phyloP scores from a whole-genome alignment of 2,888 invertebrate species.

The Volucella inanis region DNA sequence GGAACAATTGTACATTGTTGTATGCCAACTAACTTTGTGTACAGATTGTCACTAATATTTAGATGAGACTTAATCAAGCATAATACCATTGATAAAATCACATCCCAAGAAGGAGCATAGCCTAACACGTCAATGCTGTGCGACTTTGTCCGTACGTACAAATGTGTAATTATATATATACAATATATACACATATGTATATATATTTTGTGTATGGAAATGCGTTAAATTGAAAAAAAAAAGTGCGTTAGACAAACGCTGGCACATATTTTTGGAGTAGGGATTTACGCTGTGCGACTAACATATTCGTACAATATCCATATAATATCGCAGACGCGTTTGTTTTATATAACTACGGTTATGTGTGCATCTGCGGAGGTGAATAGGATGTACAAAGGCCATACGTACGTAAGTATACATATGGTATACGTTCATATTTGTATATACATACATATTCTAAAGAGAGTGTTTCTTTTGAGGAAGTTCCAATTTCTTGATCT shows the following conservation, averaged over 20 bases:
- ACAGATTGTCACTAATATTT: slow-evolving; percentile 73
- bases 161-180: background rate
- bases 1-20: slow-evolving; percentile 69
- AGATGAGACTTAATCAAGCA: slow-evolving; percentile 73
- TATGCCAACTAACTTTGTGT: slow-evolving; percentile 65
- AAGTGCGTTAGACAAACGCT: slow-evolving; percentile 4
- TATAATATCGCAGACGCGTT: no score
- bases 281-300: no score
- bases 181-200: background rate
- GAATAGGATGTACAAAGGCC: no score
- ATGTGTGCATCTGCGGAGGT: no score
- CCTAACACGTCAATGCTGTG: slow-evolving; percentile 67
- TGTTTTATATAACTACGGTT: no score
- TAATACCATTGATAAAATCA: slow-evolving; percentile 69
- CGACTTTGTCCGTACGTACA: slow-evolving; percentile 29
- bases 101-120: slow-evolving; percentile 63
- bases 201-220: background rate
- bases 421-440: slow-evolving; percentile 4
- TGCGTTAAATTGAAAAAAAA: slow-evolving; percentile 1
- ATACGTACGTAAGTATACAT: background rate
- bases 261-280: no score
- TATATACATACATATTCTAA: background rate
- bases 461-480: slow-evolving; percentile 2
- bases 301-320: no score
- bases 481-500: slow-evolving; percentile 15